These are phyloP conservation scores for Phoenoteleia sp. DNA, from an alignment of 2,888 invertebrate species.

Conservation along the genomic window DNA sequence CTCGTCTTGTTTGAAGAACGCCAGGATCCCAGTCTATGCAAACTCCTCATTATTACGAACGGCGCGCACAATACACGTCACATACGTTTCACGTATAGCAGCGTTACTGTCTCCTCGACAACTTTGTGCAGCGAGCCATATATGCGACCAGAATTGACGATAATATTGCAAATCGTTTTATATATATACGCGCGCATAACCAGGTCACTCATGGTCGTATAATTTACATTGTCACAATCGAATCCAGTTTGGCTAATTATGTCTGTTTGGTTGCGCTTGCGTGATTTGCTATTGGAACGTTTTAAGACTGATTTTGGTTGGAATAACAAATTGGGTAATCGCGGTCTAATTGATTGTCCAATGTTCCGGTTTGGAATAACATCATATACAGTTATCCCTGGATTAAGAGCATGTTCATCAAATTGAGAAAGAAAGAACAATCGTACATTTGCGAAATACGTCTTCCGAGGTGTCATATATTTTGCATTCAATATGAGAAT, in stretches of 20 bases:
- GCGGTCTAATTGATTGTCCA: conserved; percentile 42
- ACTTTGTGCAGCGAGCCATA: conserved; percentile 43
- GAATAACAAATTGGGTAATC: conserved; percentile 55
- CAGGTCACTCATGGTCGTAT: conserved; percentile 31
- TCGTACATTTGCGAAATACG: no score
- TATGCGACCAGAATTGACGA: conserved; percentile 33
- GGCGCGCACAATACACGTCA: conserved; percentile 76
- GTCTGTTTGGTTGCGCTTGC: conserved; percentile 43
- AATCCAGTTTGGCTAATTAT: conserved; percentile 38
- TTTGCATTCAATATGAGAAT: no score
- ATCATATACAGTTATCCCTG: neutral
- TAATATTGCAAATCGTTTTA: conserved; percentile 67
- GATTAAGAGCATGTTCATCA: no score
- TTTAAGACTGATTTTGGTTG: conserved; percentile 44
- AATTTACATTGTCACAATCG: conserved; percentile 42
- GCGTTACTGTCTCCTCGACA: conserved; percentile 53
- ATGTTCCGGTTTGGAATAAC: conserved; percentile 7
- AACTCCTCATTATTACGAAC: conserved; percentile 85
- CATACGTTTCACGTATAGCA: conserved; percentile 45
- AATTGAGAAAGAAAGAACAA: neutral
- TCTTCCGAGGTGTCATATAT: no score
- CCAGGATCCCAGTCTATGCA: conserved; percentile 84
- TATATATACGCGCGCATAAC: conserved; percentile 26
- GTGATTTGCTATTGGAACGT: conserved; percentile 23
- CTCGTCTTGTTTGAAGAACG: conserved; percentile 85